These are phyloP conservation scores for Alosa sapidissima DNA, from an alignment of 2,797 vertebrate genomes.

Conservation along the genomic window DNA sequence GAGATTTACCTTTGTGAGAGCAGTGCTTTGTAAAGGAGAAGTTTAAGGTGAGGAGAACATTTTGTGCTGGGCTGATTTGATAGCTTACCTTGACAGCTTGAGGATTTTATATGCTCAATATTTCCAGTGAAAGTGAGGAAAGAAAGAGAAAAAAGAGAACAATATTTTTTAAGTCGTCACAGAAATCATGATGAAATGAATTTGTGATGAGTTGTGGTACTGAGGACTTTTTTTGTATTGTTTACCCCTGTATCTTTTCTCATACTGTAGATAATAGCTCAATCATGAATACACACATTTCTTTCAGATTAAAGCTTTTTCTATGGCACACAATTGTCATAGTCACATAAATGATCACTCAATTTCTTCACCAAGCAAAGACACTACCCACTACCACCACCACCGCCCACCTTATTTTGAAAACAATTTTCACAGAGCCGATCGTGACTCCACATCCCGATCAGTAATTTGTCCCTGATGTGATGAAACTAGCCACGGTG, in stretches of 20 bases:
- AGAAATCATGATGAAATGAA: too few species aligned
- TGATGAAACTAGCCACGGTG: slow-evolving; percentile 16
- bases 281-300: not conserved
- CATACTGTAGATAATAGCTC: not conserved
- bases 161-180: too few species aligned
- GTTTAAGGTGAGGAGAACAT: not conserved
- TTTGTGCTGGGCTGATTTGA: not conserved
- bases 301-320: not conserved
- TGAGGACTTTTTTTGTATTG: not conserved
- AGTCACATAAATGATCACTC: slow-evolving; percentile 15
- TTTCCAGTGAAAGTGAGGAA: not conserved
- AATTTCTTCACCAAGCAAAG: slow-evolving; percentile 3
- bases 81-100: not conserved
- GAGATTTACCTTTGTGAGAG: not conserved
- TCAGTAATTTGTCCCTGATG: slow-evolving; percentile 3
- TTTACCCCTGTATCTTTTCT: not conserved
- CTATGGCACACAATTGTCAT: not conserved
- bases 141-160: not conserved
- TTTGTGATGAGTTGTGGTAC: too few species aligned
- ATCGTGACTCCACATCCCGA: slow-evolving; percentile 9
- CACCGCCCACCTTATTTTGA: not conserved
- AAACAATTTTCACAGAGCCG: slow-evolving; percentile 9
- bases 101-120: not conserved
- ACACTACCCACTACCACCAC: not conserved
- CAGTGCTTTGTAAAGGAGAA: not conserved